Evolutionary conservation across 2,797 vertebrate genomes (phyloP), one percentile per base, ranked within the genome.

Genomic region (Sebastes hubbsi): DNA sequence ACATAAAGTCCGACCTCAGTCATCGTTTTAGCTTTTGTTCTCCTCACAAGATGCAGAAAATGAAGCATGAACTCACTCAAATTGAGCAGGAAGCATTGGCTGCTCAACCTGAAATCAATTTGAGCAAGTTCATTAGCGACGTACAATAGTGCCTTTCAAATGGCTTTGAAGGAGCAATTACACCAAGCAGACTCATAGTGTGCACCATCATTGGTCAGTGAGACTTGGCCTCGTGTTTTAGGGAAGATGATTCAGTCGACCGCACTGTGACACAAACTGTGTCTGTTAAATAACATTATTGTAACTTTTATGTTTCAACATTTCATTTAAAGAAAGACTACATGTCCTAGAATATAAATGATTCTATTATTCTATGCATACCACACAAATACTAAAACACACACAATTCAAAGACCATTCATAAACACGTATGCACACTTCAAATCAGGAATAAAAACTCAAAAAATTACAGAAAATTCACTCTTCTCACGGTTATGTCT

Each of bases 61-160:
- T 54, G 8, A 54, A 70, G 32, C 55, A 49, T n/a, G 38, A 74
- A 65, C 42, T 70, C 62, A 72, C 14, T 79, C 59, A 52, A 56
- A 30, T 29, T 16, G 46, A 68, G 72, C 69, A 77, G 58, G 34
- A 70, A 76, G 32, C 54, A 64, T 1, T 52, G 27, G 38, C 36
- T 42, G 56, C 64, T 72, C 54, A 25, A 60, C 83, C 4, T 70
- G 12, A 78, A 84, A 71, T 86, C 4, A 75, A 85, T 81, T 77
- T 87, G 49, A 76, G n/a, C 9, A 27, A 72, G 79, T 69, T 85
- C 59, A 86, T 88, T 84, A 87, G 70, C 1, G 20, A 67, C 8
- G 36, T 24, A 85, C 69, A 84, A 89, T 29, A 42, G 73, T 1
- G 59, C 63, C 68, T 82, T 84, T 82, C 58, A 82, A 72, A 78